Evolutionary conservation across 23 tunicate genomes (phyloP).

Genomic region (Trididemnum miniatum): DNA sequence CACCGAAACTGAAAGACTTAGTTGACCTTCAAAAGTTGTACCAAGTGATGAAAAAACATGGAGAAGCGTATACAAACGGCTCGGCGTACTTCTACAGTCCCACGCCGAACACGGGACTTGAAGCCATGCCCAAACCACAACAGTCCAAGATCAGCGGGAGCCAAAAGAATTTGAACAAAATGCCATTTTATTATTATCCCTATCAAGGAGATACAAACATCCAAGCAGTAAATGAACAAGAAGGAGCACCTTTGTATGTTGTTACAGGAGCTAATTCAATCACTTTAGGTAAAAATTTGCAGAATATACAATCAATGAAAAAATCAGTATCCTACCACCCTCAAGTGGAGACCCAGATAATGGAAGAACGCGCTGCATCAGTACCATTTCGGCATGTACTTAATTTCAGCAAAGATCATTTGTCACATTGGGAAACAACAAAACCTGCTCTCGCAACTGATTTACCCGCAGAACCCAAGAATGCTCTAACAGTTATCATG

Average conservation of each 20-base stretch:
- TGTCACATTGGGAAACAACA: slow-evolving; percentile 15
- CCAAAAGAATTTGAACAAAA: slow-evolving; percentile 52
- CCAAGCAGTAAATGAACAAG: slow-evolving; percentile 11
- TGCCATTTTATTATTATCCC: slow-evolving; percentile 75
- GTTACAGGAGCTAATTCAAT: slow-evolving; percentile 71
- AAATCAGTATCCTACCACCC: neutral
- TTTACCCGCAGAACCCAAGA: neutral
- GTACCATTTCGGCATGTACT: slow-evolving; percentile 24
- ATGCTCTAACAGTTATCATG: slow-evolving; percentile 53
- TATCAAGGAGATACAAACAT: slow-evolving; percentile 30
- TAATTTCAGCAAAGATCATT: neutral
- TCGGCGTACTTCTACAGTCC: slow-evolving; percentile 37
- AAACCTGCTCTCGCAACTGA: neutral
- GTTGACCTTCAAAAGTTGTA: slow-evolving; percentile 73
- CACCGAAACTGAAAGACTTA: slow-evolving; percentile 72
- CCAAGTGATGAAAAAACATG: slow-evolving; percentile 67
- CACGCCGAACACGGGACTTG: slow-evolving; percentile 37
- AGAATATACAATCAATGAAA: neutral
- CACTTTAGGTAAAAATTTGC: neutral
- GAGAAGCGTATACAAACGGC: slow-evolving; percentile 56
- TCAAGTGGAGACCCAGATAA: neutral
- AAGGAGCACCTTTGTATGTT: slow-evolving; percentile 61
- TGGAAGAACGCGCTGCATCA: neutral
- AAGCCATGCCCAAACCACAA: slow-evolving; percentile 27
- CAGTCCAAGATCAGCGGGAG: slow-evolving; percentile 20